phyloP scores from a whole-genome alignment of 2,888 invertebrate species.

The Apamea crenata region DNA sequence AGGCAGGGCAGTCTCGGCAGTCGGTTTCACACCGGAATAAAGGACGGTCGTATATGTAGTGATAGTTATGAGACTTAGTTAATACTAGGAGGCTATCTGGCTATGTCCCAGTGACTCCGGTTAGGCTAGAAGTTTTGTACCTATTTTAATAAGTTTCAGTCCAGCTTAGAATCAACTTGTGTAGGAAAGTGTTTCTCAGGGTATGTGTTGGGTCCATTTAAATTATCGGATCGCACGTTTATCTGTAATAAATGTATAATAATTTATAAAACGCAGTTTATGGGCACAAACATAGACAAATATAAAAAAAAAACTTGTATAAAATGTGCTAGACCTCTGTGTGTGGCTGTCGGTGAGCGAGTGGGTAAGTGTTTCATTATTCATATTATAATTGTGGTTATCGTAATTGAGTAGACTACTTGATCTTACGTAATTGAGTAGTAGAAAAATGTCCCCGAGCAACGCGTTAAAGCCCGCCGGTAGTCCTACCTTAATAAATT shows the following conservation, averaged over 20 bases:
- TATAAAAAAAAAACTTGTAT: too few species aligned
- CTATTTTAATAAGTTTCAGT: background rate
- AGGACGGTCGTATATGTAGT: background rate
- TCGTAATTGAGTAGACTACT: background rate
- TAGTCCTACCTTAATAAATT: too few species aligned
- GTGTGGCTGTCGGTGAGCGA: background rate
- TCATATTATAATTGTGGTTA: background rate
- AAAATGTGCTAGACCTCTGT: background rate
- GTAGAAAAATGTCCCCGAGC: background rate
- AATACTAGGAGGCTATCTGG: background rate
- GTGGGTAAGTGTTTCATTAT: background rate
- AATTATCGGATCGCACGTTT: too few species aligned
- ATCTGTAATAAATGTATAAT: too few species aligned
- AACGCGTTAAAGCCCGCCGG: too few species aligned
- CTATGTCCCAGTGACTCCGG: background rate
- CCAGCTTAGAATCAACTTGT: background rate
- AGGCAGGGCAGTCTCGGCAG: background rate
- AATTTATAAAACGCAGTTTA: too few species aligned
- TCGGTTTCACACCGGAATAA: background rate
- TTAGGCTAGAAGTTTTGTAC: background rate
- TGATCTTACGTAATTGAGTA: background rate
- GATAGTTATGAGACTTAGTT: background rate
- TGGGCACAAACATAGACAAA: too few species aligned
- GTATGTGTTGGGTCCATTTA: too few species aligned
- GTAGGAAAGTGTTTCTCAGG: too few species aligned